Percentiles rank a stretch among this genome's conserved stretches.
These are phyloP conservation scores for Eriocheir sinensis DNA, from an alignment of 1,140 invertebrate species.

Conservation along the genomic window DNA sequence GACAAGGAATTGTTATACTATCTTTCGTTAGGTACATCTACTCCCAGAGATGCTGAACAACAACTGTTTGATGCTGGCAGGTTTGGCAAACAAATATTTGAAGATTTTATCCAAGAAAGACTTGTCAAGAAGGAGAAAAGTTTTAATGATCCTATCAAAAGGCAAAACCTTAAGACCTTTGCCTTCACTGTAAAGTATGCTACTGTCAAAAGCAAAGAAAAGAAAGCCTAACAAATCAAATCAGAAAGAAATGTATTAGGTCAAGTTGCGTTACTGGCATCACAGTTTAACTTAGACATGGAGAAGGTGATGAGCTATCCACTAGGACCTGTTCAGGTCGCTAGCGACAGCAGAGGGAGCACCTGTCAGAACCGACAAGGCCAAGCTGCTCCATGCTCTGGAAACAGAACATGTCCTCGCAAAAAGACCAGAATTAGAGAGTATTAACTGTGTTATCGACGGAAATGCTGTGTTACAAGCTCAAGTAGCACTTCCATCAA, in stretches of 20 bases:
- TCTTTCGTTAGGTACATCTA: conserved; percentile 15
- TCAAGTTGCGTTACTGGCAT: conserved; percentile 8
- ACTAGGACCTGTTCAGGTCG: conserved; percentile 21
- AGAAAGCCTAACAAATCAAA: background rate
- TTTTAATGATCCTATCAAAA: conserved; percentile 32
- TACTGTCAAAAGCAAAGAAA: conserved; percentile 41
- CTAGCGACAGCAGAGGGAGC: background rate
- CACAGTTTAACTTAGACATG: conserved; percentile 18
- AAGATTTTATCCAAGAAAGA: conserved; percentile 38
- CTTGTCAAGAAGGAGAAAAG: conserved; percentile 36
- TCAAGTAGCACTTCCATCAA: conserved; percentile 40
- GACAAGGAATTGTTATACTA: conserved; percentile 37
- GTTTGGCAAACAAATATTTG: conserved; percentile 30
- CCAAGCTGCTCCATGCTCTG: conserved; percentile 36
- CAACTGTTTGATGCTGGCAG: background rate
- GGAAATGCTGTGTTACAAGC: conserved; percentile 32
- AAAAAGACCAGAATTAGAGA: conserved; percentile 14
- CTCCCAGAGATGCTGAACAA: conserved; percentile 34
- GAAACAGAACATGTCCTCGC: conserved; percentile 30
- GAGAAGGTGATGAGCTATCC: conserved; percentile 30
- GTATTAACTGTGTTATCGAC: conserved; percentile 4
- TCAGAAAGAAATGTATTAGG: background rate
- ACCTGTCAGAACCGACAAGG: conserved; percentile 34
- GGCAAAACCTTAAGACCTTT: conserved; percentile 38
- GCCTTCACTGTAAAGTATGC: conserved; percentile 1